Percentiles rank a stretch among this genome's conserved stretches.
Evolutionary conservation across 2,113 vertebrate genomes (phyloP).

Genomic region (Syngnathus floridae): DNA sequence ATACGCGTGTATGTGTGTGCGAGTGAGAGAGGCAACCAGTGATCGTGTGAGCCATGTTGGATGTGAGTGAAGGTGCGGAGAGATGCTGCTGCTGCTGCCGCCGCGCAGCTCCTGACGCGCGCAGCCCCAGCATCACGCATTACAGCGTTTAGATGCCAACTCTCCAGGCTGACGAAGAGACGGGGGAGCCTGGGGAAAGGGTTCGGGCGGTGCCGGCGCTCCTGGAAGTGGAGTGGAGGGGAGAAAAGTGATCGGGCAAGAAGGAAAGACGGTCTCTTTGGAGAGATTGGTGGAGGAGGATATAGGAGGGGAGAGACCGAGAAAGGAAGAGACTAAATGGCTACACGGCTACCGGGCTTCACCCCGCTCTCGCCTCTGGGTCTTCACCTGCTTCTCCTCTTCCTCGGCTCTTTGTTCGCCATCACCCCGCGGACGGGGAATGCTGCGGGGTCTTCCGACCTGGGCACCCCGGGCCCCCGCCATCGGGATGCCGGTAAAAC

Average conservation of each 20-base stretch:
- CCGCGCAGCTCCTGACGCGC: constrained; percentile 68
- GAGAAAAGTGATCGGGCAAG: constrained; percentile 64
- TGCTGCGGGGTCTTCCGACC: constrained; percentile 55
- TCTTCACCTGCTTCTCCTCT: constrained; percentile 72
- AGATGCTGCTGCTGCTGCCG: constrained; percentile 63
- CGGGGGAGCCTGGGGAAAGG: constrained; percentile 76
- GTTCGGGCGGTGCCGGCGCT: constrained; percentile 72
- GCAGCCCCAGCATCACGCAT: constrained; percentile 67
- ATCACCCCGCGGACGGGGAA: constrained; percentile 70
- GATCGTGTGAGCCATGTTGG: constrained; percentile 84
- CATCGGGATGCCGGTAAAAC: constrained; percentile 60
- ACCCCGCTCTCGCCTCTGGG: constrained; percentile 72
- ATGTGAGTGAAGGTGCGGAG: constrained; percentile 73
- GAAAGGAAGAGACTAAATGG: constrained; percentile 77
- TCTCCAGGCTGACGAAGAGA: constrained; percentile 70
- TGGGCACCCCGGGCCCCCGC: constrained; percentile 56
- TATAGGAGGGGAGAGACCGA: constrained; percentile 57
- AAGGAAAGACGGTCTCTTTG: constrained; percentile 37
- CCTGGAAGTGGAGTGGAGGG: constrained; percentile 66
- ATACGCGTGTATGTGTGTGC: constrained; percentile 27
- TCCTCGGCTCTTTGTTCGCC: constrained; percentile 86
- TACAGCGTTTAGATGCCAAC: constrained; percentile 77
- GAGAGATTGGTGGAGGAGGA: constrained; percentile 46
- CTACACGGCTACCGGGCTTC: constrained; percentile 74
- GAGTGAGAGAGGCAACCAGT: constrained; percentile 43